phyloP scores from a whole-genome alignment of 2,797 vertebrate species.

The Trichosurus vulpecula region DNA sequence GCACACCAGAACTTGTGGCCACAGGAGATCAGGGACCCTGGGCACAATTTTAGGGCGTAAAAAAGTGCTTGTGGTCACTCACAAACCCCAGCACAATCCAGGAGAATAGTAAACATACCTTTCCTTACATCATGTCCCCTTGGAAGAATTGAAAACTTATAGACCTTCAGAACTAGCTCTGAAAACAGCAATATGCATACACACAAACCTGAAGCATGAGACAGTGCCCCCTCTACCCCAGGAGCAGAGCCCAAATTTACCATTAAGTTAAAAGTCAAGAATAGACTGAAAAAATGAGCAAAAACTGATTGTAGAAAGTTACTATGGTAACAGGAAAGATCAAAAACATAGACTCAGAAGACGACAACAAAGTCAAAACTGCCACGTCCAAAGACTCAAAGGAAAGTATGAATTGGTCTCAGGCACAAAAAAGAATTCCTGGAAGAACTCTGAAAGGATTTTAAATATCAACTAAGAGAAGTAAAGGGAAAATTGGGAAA shows the following conservation, averaged over 20 bases:
- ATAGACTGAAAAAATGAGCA: neutral
- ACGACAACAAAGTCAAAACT: too few relatives aligned
- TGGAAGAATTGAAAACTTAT: neutral
- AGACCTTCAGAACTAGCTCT: neutral
- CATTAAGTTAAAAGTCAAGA: neutral
- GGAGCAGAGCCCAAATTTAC: neutral
- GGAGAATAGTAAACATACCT: neutral
- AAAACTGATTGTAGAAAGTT: neutral
- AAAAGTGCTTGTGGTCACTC: neutral
- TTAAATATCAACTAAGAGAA: too few relatives aligned
- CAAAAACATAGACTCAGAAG: neutral
- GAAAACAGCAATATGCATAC: neutral
- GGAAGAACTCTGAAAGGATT: too few relatives aligned
- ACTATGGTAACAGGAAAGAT: neutral
- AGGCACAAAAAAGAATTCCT: too few relatives aligned
- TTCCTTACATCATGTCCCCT: neutral
- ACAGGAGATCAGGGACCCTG: neutral
- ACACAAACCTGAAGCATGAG: neutral
- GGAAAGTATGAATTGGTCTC: too few relatives aligned
- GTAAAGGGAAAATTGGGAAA: too few relatives aligned
- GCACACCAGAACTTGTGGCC: too few relatives aligned
- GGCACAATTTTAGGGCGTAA: neutral
- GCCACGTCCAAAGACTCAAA: too few relatives aligned
- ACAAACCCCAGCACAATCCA: neutral
- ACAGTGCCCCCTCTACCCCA: neutral